Conservation (phyloP, 2,888 invertebrate genomes). For the Cylloceria caligata region DNA sequence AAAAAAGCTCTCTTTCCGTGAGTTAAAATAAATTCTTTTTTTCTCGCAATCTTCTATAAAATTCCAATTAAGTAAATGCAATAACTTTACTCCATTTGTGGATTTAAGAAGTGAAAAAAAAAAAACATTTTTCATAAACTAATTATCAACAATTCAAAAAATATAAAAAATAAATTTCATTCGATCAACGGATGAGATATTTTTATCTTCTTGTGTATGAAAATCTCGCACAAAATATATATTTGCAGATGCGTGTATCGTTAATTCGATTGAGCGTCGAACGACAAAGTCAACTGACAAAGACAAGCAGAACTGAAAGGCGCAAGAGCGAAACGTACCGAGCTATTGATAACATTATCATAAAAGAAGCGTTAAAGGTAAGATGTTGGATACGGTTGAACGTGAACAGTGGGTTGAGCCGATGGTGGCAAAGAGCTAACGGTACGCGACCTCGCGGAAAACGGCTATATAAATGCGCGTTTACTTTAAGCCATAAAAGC, state of each 20-base stretch:
- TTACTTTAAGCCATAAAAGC: conserved; percentile 83
- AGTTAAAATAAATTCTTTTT: neutral
- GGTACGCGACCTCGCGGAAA: conserved; percentile 72
- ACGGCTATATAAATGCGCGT: conserved; percentile 83
- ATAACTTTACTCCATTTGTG: neutral
- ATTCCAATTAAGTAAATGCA: neutral
- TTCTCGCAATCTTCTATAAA: neutral
- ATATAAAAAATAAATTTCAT: no score
- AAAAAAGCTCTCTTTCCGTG: neutral
- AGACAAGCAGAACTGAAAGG: conserved; percentile 29
- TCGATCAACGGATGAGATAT: neutral
- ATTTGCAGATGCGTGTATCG: neutral
- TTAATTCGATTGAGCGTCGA: conserved; percentile 3
- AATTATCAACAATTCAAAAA: no score
- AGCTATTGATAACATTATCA: conserved; percentile 82
- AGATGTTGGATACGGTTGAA: conserved; percentile 63
- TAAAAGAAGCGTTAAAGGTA: conserved; percentile 80
- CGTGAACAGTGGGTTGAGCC: conserved; percentile 33
- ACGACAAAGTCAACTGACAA: conserved; percentile 15
- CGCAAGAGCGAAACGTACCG: conserved; percentile 57
- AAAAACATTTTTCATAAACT: neutral
- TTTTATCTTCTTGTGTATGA: neutral
- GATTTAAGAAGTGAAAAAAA: no score
- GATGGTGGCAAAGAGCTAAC: conserved; percentile 66
- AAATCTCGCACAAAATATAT: neutral